phyloP scores from a whole-genome alignment of 2,797 vertebrate genomes.

The Periparus ater region DNA sequence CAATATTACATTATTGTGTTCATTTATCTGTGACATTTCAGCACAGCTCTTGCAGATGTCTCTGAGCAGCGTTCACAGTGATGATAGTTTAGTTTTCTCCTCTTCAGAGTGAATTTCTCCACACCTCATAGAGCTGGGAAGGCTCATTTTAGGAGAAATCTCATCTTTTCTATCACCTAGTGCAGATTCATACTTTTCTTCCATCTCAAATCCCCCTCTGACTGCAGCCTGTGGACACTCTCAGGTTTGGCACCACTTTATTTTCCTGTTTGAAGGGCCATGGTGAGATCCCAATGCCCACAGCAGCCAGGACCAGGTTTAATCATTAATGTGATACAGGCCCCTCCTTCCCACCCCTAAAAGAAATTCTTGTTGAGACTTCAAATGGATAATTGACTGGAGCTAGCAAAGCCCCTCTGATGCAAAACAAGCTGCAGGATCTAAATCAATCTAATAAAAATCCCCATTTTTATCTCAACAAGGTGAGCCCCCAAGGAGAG shows the following conservation, averaged over 20 bases:
- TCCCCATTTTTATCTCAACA: not conserved
- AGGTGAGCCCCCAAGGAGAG: not conserved
- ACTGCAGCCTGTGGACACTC: not conserved
- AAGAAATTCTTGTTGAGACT: not conserved
- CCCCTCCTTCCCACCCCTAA: not conserved
- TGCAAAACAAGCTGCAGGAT: not conserved
- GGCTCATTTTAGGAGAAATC: not conserved
- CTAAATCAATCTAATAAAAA: not conserved
- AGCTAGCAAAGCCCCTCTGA: not conserved
- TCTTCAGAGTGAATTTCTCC: not conserved
- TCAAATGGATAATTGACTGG: not conserved
- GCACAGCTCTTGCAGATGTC: not conserved
- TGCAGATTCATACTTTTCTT: not conserved
- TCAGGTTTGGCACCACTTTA: not conserved
- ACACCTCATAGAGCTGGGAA: not conserved
- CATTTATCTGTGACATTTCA: not conserved
- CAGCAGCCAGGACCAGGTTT: not conserved
- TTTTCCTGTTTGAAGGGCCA: not conserved
- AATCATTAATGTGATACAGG: rapidly evolving
- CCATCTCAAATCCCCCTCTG: not conserved
- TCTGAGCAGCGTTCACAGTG: not conserved
- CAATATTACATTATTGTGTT: not conserved
- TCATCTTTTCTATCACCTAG: not conserved
- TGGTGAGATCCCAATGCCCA: rapidly evolving
- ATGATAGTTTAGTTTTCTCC: not conserved